Base-by-base conservation (phyloP, 2,113 vertebrate species). In the Rhodinocichla rosea region DNA sequence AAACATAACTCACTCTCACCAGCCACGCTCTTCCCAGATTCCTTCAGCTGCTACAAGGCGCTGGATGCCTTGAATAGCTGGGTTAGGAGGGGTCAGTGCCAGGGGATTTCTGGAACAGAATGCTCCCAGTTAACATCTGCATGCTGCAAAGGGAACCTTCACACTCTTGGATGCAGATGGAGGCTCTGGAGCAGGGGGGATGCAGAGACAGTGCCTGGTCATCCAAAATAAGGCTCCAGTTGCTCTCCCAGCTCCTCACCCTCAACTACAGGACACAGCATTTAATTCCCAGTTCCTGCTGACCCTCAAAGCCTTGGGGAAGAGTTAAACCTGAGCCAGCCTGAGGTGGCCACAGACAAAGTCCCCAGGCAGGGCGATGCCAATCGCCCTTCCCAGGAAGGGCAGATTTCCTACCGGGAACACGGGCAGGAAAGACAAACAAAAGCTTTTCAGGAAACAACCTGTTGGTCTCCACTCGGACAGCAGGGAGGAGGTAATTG, bases 371-470 rank as follows among this genome's bases (percentile, higher is more conserved):
- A 87, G 65, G 75, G 30, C 3, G 13, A 33, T 85, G 90, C 87
- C 94, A 79, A 59, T 3, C 0, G 22, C 71, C 85, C 86, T 96
- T 81, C 93, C 77, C 96, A 96, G 95, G 95, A 96, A 97, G 80
- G 82, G 92, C 92, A 93, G 89, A 68, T 60, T 96, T 95, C 95
- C 94, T 93, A 65, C 59, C 13, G 0, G 89, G 74, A 89, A 68
- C 74, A 49, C 0, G 26, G 21, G 81, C 87, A 96, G 94, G 94
- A 96, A 95, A 65, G 93, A 91, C 88, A 93, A 91, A 96, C 93
- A 96, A 96, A 97, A 94, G 94, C 88, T 94, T 62, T 91, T 94
- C 92, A 93, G 94, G 95, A 96, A 95, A 94, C 18, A 93, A 96
- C 92, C 92, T 96, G 92, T 27, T 40, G 87, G 59, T 40, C 30